Conservation (phyloP, 2,113 vertebrate species). For the Aleadryas rufinucha region DNA sequence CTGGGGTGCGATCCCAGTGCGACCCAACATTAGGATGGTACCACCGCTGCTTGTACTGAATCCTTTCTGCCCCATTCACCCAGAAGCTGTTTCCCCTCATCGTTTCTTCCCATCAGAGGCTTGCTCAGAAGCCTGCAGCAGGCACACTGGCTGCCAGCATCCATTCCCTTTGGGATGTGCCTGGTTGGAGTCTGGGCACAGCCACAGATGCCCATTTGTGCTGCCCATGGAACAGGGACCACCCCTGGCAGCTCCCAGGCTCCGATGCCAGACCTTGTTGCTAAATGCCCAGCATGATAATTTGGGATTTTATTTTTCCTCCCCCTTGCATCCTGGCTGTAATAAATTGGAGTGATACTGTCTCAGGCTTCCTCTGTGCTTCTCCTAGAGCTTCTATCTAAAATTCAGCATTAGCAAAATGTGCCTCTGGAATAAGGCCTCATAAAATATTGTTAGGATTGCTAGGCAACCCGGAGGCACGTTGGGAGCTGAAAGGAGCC, state of each 20-base stretch:
- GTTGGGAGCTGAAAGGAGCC: conserved; percentile 22
- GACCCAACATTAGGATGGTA: too few relatives aligned
- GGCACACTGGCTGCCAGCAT: background rate
- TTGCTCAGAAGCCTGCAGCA: background rate
- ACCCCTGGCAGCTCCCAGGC: background rate
- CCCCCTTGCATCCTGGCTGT: background rate
- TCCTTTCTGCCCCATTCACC: background rate
- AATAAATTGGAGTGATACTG: background rate
- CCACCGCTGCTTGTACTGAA: background rate
- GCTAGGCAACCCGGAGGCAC: conserved; percentile 41
- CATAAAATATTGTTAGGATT: conserved; percentile 43
- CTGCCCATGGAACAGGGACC: background rate
- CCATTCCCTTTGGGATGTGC: background rate
- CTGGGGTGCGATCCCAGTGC: accelerated
- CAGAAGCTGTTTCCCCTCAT: background rate
- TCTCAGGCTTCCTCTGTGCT: background rate
- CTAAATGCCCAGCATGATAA: background rate
- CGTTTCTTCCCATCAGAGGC: background rate
- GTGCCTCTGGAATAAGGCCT: conserved; percentile 3
- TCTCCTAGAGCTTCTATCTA: background rate
- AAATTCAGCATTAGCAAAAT: background rate
- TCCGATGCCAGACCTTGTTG: background rate
- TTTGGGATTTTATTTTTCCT: background rate
- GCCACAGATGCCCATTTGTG: background rate
- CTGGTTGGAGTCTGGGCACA: background rate